Evolutionary conservation across 2,888 invertebrate genomes (phyloP).

Genomic region (Mythimna ferrago): DNA sequence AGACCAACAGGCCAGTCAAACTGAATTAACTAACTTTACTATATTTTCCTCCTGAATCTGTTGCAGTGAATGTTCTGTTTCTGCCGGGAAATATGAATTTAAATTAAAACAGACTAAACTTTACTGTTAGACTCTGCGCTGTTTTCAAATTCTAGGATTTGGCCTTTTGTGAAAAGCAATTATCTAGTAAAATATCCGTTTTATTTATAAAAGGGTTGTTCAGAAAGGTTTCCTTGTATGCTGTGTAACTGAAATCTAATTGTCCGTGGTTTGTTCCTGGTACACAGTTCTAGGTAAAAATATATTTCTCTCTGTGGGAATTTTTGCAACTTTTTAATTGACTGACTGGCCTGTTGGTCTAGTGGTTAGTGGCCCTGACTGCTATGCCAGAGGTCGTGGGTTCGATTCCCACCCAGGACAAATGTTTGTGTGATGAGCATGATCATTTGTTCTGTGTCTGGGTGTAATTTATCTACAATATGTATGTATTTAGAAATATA

Average conservation of each 20-base stretch:
- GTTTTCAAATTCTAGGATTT: background rate
- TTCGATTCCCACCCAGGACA: too few relatives aligned
- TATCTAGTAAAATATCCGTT: background rate
- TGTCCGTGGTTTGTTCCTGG: constrained; percentile 30
- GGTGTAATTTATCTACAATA: too few relatives aligned
- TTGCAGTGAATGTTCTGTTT: too few relatives aligned
- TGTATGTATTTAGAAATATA: too few relatives aligned
- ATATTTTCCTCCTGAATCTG: too few relatives aligned
- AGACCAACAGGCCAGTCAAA: too few relatives aligned
- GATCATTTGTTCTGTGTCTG: too few relatives aligned
- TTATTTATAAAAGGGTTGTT: background rate
- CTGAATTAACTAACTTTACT: too few relatives aligned
- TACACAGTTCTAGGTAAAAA: constrained; percentile 1
- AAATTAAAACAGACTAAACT: background rate
- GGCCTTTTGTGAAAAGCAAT: background rate
- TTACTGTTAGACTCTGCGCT: background rate
- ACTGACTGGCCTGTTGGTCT: too few relatives aligned
- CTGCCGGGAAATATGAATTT: background rate
- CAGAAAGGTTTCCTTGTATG: background rate
- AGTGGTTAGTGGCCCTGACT: too few relatives aligned
- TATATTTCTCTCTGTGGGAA: background rate
- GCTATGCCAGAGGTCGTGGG: too few relatives aligned
- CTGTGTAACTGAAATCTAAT: constrained; percentile 54
- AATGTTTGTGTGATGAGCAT: too few relatives aligned
- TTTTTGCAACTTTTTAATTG: background rate